These are phyloP conservation scores for Nasonovia ribisnigri DNA, from an alignment of 2,888 invertebrate species.

Conservation along the genomic window DNA sequence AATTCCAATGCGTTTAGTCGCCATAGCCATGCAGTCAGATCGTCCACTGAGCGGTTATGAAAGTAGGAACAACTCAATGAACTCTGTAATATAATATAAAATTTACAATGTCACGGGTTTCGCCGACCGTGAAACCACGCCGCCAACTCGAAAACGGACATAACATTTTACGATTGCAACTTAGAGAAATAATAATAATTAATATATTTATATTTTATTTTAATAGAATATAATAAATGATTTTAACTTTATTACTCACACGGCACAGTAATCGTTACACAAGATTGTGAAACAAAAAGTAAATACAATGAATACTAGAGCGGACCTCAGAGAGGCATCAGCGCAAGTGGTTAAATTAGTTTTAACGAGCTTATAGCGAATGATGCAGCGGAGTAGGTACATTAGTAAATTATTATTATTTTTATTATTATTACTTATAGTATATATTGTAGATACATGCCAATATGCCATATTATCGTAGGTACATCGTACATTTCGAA, in stretches of 20 bases:
- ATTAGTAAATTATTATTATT: not conserved
- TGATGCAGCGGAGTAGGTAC: not conserved
- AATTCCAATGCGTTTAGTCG: not conserved
- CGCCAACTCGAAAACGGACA: not conserved
- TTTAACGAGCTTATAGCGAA: not conserved
- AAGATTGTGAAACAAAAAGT: not conserved
- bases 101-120: conserved; percentile 59
- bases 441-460: too few relatives aligned
- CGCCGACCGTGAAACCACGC: conserved; percentile 43
- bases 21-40: not conserved
- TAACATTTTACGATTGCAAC: not conserved
- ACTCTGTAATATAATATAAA: conserved; percentile 21
- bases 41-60: conserved; percentile 38
- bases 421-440: too few relatives aligned
- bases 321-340: not conserved
- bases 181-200: conserved; percentile 11
- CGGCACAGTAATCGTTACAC: not conserved
- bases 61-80: conserved; percentile 53
- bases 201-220: not conserved
- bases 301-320: not conserved
- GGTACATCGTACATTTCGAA: not conserved
- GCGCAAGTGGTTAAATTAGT: not conserved
- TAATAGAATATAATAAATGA: not conserved
- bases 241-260: not conserved
- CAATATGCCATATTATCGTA: too few relatives aligned